Evolutionary conservation across 2,113 vertebrate genomes (phyloP).

Genomic region (Alosa alosa): DNA sequence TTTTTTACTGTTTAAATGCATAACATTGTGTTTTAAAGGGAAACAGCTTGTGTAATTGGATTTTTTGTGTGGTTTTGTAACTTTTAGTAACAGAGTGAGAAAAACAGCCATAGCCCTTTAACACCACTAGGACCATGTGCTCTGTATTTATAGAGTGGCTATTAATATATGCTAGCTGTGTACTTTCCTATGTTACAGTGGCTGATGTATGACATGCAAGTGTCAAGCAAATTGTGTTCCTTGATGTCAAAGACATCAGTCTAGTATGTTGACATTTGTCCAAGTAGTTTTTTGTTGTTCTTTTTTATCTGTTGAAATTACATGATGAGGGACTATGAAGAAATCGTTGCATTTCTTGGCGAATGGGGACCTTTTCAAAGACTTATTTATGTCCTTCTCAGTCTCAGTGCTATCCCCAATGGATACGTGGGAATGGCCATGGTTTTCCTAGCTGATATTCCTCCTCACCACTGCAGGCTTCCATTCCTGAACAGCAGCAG

Average conservation of each 20-base stretch:
- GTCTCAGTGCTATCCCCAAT: constrained; percentile 44
- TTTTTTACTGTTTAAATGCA: too few relatives aligned
- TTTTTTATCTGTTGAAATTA: not conserved
- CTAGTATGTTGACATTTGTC: not conserved
- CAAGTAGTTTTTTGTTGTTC: not conserved
- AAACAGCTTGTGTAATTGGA: too few relatives aligned
- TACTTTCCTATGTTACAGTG: not conserved
- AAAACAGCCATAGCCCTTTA: not conserved
- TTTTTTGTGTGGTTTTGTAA: too few relatives aligned
- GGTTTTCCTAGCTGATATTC: constrained; percentile 45
- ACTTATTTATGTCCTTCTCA: constrained; percentile 54
- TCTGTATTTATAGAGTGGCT: not conserved
- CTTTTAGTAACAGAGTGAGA: not conserved
- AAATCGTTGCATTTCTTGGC: constrained; percentile 63
- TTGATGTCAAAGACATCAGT: not conserved
- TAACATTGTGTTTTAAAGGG: too few relatives aligned
- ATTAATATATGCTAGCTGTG: not conserved
- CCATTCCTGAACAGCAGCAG: constrained; percentile 14
- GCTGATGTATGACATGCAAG: not conserved
- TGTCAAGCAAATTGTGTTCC: not conserved
- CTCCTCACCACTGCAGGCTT: constrained; percentile 37
- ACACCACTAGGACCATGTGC: not conserved
- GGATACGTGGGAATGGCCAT: constrained; percentile 51
- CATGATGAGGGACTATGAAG: constrained; percentile 57
- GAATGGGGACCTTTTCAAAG: constrained; percentile 66